A percentile compares a stretch with the other conserved stretches of the same genome.
phyloP scores from a whole-genome alignment of 1,140 invertebrate genomes.

The Drosophila nasuta region DNA sequence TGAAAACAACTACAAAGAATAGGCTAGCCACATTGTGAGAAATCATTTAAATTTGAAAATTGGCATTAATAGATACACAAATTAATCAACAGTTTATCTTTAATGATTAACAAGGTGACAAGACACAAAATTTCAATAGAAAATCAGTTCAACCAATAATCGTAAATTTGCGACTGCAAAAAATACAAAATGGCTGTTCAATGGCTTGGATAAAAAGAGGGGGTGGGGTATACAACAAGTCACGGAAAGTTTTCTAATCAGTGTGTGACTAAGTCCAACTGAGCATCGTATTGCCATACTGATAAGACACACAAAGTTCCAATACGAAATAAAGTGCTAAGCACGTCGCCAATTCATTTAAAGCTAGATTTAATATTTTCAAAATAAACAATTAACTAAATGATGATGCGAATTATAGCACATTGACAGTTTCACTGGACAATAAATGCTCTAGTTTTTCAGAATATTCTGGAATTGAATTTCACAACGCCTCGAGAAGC shows the following conservation, averaged over 20 bases:
- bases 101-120: not conserved
- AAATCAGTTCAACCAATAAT: not conserved
- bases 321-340: not conserved
- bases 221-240: not conserved
- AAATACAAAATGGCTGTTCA: not conserved
- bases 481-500: conserved; percentile 52
- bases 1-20: conserved; percentile 47
- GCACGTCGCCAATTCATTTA: not conserved
- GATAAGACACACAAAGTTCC: conserved; percentile 19
- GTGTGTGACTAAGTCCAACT: not conserved
- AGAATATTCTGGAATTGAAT: conserved; percentile 54
- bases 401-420: not conserved
- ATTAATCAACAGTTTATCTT: not conserved
- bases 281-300: not conserved
- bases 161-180: not conserved
- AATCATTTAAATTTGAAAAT: conserved; percentile 52
- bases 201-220: not conserved
- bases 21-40: conserved; percentile 40
- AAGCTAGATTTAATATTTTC: not conserved
- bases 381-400: conserved; percentile 7
- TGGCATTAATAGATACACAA: not conserved
- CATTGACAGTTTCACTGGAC: conserved; percentile 15
- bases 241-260: not conserved
- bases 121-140: not conserved
- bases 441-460: conserved; percentile 4